phyloP scores from a whole-genome alignment of 2,113 vertebrate genomes.

The Semicossyphus pulcher region DNA sequence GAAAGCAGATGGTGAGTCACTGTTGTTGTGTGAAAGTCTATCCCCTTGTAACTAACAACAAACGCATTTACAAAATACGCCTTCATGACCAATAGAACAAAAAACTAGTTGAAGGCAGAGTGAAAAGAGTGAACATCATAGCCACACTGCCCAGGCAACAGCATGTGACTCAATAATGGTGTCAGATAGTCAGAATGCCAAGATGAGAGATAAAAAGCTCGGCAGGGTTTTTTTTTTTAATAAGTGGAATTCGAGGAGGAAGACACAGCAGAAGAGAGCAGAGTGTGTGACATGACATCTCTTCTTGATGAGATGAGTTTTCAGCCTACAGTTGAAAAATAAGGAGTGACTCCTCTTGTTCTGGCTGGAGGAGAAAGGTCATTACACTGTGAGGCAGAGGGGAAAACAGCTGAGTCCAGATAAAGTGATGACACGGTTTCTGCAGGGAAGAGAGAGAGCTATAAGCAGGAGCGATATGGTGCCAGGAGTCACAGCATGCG shows the following conservation, averaged over 20 bases:
- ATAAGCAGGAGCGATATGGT: not conserved
- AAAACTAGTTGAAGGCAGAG: not conserved
- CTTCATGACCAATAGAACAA: not conserved
- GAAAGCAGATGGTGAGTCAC: not conserved
- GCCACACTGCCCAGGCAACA: not conserved
- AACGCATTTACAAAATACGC: not conserved
- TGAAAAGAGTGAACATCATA: not conserved
- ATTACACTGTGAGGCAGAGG: constrained; percentile 55
- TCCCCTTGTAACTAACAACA: not conserved
- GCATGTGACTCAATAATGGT: not conserved
- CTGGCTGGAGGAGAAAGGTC: constrained; percentile 59
- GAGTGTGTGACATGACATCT: constrained; percentile 43
- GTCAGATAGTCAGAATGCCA: not conserved
- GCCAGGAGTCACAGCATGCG: constrained; percentile 1
- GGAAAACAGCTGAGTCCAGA: constrained; percentile 55
- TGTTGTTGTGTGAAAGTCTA: not conserved
- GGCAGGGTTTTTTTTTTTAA: not conserved
- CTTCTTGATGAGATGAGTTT: constrained; percentile 56
- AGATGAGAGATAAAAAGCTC: constrained; percentile 21
- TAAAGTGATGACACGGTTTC: constrained; percentile 50
- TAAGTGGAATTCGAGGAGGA: constrained; percentile 9
- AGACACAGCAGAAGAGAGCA: constrained; percentile 10
- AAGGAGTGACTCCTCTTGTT: constrained; percentile 48
- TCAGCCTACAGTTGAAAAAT: constrained; percentile 42
- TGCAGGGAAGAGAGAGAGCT: constrained; percentile 33